Evolutionary conservation across 2,797 vertebrate genomes (phyloP).

Genomic region (Sebastes itinus): DNA sequence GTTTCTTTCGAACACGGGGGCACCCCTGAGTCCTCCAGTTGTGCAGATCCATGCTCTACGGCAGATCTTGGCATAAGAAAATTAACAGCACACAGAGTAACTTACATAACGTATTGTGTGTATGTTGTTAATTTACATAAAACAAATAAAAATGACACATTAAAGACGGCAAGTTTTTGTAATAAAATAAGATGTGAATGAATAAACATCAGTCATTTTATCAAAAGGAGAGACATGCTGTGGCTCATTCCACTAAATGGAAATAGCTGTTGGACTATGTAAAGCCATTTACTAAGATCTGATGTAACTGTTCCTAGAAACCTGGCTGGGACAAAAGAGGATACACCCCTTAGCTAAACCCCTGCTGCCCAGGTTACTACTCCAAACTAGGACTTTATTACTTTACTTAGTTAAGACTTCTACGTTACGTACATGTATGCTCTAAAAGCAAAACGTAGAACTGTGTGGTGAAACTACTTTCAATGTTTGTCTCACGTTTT

Average conservation of each 20-base stretch:
- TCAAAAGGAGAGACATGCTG: neutral
- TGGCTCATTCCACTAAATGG: neutral
- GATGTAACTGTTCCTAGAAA: constrained; percentile 1
- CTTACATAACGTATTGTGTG: too few relatives aligned
- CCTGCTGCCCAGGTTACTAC: neutral
- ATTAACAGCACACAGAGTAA: too few relatives aligned
- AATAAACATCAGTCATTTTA: neutral
- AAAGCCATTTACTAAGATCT: neutral
- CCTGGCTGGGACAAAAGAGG: neutral
- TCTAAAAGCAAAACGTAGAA: too few relatives aligned
- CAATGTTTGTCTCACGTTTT: neutral
- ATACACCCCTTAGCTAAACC: neutral
- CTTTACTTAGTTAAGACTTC: neutral
- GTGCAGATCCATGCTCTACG: too few relatives aligned
- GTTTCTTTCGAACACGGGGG: too few relatives aligned
- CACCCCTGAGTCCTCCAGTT: too few relatives aligned
- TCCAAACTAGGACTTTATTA: neutral
- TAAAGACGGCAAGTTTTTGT: neutral
- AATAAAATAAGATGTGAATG: neutral
- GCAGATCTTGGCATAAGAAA: too few relatives aligned
- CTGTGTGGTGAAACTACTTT: neutral
- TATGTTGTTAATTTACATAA: neutral
- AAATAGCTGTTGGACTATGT: neutral
- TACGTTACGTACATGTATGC: neutral
- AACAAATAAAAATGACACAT: neutral